phyloP scores from a whole-genome alignment of 2,888 invertebrate genomes.

The Epinotia bilunana region DNA sequence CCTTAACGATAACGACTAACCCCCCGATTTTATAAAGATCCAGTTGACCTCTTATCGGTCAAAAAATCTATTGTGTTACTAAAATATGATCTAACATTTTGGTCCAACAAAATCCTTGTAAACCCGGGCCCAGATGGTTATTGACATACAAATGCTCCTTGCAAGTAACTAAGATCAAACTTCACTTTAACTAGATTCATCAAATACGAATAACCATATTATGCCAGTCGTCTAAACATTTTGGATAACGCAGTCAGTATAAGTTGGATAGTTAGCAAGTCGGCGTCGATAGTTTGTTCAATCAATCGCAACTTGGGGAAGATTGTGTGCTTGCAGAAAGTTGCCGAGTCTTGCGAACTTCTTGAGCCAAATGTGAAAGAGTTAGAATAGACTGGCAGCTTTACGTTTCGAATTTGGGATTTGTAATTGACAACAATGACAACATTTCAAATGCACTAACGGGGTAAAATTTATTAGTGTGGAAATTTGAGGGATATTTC shows the following conservation, averaged over 20 bases:
- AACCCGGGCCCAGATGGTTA: background rate
- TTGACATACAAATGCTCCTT: background rate
- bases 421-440: background rate
- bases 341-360: conserved; percentile 49
- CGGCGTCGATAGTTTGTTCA: conserved; percentile 62
- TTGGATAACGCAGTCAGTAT: conserved; percentile 54
- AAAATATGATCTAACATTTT: too few species aligned
- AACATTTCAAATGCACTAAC: background rate
- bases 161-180: background rate
- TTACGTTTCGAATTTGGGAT: background rate
- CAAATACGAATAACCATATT: conserved; percentile 58
- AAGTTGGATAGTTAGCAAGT: conserved; percentile 58
- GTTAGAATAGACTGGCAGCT: conserved; percentile 26
- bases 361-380: conserved; percentile 43
- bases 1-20: too few species aligned
- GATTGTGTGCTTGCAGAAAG: conserved; percentile 53
- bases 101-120: too few species aligned
- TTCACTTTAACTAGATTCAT: conserved; percentile 26
- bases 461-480: too few species aligned
- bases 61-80: too few species aligned
- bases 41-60: too few species aligned
- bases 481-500: too few species aligned
- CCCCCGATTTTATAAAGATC: too few species aligned
- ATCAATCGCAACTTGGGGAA: conserved; percentile 62
- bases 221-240: conserved; percentile 61